Evolutionary conservation across 1,140 invertebrate genomes (phyloP).

Genomic region (Caerostris extrusa): DNA sequence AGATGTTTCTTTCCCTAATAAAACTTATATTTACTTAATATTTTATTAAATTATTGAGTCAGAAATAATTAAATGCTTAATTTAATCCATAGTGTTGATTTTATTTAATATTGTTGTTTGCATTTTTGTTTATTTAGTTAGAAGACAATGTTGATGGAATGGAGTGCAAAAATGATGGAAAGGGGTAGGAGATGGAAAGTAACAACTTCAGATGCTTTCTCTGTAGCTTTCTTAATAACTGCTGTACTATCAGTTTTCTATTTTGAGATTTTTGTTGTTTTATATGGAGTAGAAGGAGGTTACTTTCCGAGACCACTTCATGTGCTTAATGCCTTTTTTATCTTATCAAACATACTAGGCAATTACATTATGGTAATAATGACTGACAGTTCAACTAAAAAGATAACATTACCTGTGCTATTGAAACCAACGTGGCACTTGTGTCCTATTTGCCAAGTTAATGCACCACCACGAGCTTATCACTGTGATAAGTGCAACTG

Average conservation of each 20-base stretch:
- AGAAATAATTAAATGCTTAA: no score
- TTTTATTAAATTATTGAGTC: no score
- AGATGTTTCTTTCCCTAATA: no score
- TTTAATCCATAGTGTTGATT: no score
- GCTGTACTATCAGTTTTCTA: constrained; percentile 39
- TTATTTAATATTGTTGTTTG: no score
- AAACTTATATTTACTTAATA: no score
- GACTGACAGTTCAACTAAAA: constrained; percentile 87
- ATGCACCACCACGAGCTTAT: constrained; percentile 93
- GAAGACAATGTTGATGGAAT: neutral
- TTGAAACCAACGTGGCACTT: constrained; percentile 86
- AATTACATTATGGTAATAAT: constrained; percentile 89
- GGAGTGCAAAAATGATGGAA: no score
- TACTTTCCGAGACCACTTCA: constrained; percentile 84
- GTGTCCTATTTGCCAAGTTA: constrained; percentile 89
- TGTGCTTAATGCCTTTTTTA: constrained; percentile 86
- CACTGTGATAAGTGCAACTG: constrained; percentile 91
- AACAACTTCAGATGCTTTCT: constrained; percentile 48
- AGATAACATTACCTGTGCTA: constrained; percentile 79
- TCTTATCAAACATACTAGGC: constrained; percentile 88
- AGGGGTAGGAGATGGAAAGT: constrained; percentile 4
- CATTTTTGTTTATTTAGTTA: no score
- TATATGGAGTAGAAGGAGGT: constrained; percentile 83
- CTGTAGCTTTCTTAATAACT: constrained; percentile 58
- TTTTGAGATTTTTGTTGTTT: constrained; percentile 86